These are phyloP conservation scores for Esox niger DNA, from an alignment of 2,113 vertebrate genomes.

Conservation along the genomic window DNA sequence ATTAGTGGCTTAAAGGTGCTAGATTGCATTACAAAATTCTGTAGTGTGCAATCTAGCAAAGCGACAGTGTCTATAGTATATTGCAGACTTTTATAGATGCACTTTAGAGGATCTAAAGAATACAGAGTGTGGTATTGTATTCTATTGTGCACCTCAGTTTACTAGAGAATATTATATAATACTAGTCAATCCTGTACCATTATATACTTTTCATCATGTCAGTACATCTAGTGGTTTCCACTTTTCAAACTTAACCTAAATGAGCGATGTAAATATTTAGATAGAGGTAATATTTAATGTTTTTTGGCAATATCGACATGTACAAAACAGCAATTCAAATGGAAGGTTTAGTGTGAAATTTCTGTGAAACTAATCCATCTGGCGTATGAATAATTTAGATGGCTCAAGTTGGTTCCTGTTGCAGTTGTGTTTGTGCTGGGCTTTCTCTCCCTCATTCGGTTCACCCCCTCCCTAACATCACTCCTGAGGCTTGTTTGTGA, in stretches of 20 bases:
- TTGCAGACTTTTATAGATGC: no score
- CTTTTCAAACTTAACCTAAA: conserved; percentile 69
- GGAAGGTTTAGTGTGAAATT: conserved; percentile 76
- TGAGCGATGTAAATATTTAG: conserved; percentile 63
- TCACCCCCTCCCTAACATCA: conserved; percentile 65
- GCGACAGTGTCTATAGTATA: no score
- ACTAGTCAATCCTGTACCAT: no score
- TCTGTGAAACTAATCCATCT: conserved; percentile 96
- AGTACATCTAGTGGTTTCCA: conserved; percentile 62
- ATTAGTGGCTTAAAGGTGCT: no score
- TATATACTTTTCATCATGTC: no score
- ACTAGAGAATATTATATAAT: no score
- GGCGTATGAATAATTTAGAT: conserved; percentile 99
- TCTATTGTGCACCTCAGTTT: no score
- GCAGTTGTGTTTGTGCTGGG: conserved; percentile 89
- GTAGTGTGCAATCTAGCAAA: no score
- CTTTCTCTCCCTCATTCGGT: conserved; percentile 55
- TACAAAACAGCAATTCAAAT: conserved; percentile 30
- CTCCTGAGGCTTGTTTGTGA: conserved; percentile 77
- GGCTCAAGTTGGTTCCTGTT: conserved; percentile 99
- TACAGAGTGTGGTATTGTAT: no score
- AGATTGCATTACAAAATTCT: no score
- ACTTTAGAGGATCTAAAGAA: no score
- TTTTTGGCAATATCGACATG: conserved; percentile 44
- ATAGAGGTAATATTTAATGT: conserved; percentile 62